Evolutionary conservation across 2,797 vertebrate genomes (phyloP).

Genomic region (Phataginus tetradactyla): DNA sequence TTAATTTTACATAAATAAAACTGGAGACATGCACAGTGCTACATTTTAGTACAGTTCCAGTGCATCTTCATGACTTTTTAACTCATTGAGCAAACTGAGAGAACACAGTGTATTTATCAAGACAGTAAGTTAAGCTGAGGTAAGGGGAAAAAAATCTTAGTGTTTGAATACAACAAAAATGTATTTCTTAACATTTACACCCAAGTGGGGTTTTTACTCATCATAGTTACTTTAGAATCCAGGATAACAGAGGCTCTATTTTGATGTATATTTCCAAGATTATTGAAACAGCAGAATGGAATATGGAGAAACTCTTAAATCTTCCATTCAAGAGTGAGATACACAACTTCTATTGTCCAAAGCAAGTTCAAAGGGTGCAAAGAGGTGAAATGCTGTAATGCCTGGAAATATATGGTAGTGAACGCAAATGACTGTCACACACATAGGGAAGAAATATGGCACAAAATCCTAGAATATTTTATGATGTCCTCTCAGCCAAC

Average conservation of each 20-base stretch:
- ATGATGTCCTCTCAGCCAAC: neutral
- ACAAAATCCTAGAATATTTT: neutral
- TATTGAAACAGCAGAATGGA: neutral
- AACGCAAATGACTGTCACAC: neutral
- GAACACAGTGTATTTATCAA: neutral
- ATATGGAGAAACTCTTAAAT: neutral
- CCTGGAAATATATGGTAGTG: neutral
- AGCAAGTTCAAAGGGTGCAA: neutral
- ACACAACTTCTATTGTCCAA: neutral
- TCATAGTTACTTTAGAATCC: neutral
- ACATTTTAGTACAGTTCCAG: neutral
- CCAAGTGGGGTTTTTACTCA: neutral
- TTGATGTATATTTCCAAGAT: neutral
- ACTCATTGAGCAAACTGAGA: neutral
- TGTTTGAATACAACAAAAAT: neutral
- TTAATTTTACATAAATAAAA: constrained; percentile 50
- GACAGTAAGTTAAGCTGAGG: neutral
- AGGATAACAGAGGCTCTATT: neutral
- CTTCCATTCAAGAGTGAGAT: neutral
- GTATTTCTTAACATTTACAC: neutral
- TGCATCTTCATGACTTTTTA: neutral
- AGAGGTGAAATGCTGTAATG: neutral
- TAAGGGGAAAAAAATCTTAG: neutral
- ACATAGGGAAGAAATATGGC: neutral
- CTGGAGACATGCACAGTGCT: neutral